Conservation (phyloP, 2,888 invertebrate genomes). For the Venusia cambrica region DNA sequence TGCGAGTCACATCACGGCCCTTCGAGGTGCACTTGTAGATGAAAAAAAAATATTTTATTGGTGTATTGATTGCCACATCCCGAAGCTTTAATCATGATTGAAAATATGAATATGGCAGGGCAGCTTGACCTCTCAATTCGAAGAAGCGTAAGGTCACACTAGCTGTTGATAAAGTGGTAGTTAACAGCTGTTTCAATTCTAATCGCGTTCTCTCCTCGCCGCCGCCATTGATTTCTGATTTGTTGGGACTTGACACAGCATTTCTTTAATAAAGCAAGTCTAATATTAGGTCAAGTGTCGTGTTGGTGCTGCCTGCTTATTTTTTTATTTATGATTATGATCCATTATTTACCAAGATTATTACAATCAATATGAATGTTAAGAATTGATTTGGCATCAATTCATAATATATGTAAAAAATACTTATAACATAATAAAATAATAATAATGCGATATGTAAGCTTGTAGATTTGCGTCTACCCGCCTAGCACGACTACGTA, state of each 20-base stretch:
- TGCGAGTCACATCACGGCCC: constrained; percentile 25
- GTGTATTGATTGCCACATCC: constrained; percentile 42
- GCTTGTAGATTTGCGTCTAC: too few relatives aligned
- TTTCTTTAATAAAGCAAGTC: too few relatives aligned
- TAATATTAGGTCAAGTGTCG: constrained; percentile 29
- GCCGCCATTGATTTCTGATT: constrained; percentile 21
- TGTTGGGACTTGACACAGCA: constrained; percentile 21
- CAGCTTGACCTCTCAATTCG: constrained; percentile 29
- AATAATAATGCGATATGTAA: too few relatives aligned
- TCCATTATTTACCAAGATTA: too few relatives aligned
- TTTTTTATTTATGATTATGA: too few relatives aligned
- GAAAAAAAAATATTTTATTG: constrained; percentile 49
- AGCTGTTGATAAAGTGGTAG: constrained; percentile 33
- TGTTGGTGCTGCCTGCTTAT: too few relatives aligned
- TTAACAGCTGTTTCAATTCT: constrained; percentile 35
- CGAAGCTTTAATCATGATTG: constrained; percentile 36
- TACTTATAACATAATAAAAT: too few relatives aligned
- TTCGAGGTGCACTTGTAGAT: constrained; percentile 27
- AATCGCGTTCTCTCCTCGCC: constrained; percentile 28
- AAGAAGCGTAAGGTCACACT: constrained; percentile 25
- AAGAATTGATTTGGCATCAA: too few relatives aligned
- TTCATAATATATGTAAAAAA: too few relatives aligned
- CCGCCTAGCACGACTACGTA: too few relatives aligned
- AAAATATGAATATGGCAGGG: constrained; percentile 32
- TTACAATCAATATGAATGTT: too few relatives aligned